Percentiles rank a stretch among this genome's conserved stretches.
These are phyloP conservation scores for Cryptus viduatorius DNA, from an alignment of 2,888 invertebrate species.

Conservation along the genomic window DNA sequence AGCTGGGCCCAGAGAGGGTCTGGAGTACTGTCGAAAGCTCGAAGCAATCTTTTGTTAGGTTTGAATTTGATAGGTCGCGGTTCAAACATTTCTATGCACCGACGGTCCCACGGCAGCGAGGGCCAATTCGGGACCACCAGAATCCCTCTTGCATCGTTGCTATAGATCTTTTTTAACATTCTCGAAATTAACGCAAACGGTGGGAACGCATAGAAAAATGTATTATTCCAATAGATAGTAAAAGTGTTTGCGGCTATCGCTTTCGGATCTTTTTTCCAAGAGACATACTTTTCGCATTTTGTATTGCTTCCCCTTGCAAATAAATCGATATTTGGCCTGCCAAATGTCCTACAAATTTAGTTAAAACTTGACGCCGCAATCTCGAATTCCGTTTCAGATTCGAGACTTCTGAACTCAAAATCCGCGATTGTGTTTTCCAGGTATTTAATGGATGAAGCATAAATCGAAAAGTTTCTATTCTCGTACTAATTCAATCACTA, in stretches of 20 bases:
- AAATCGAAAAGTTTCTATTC: conserved; percentile 32
- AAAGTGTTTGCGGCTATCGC: too few species aligned
- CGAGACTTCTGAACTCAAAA: conserved; percentile 49
- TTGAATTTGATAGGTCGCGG: conserved; percentile 38
- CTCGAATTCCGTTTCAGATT: conserved; percentile 59
- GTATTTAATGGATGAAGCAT: conserved; percentile 58
- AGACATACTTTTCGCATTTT: too few species aligned
- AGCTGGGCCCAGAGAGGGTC: conserved; percentile 49
- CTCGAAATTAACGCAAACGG: conserved; percentile 48
- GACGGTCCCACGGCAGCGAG: conserved; percentile 35
- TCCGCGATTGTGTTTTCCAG: conserved; percentile 59
- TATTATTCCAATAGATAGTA: conserved; percentile 53
- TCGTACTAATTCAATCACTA: too few species aligned
- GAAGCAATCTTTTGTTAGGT: conserved; percentile 31
- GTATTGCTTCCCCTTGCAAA: too few species aligned
- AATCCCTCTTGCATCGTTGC: conserved; percentile 38
- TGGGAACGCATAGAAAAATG: conserved; percentile 67
- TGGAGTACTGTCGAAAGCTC: conserved; percentile 41
- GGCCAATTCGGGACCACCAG: conserved; percentile 40
- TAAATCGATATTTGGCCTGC: too few species aligned
- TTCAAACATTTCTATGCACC: conserved; percentile 42
- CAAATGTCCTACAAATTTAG: conserved; percentile 41
- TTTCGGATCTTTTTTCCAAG: too few species aligned
- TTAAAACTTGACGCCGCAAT: conserved; percentile 50
- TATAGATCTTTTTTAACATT: conserved; percentile 41